Base-by-base conservation (phyloP, 2,797 vertebrate genomes). In the Gymnoscopelus microlampas region DNA sequence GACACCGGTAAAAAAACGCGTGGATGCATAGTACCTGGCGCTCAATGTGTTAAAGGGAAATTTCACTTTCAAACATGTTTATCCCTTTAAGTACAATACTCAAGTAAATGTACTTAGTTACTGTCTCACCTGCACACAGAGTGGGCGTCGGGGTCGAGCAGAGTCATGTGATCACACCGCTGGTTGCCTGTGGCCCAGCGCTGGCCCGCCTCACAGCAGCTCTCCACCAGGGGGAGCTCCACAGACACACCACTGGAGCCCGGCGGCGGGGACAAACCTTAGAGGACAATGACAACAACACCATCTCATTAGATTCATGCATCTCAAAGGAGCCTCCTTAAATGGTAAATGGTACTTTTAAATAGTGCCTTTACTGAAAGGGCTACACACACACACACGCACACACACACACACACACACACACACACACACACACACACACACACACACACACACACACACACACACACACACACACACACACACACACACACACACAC, bases 131-230 rank as follows among this genome's bases (percentile, higher is more conserved):
- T 95, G 94, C 97, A 99, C 12, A 93, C 72, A 6, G 87, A 90
- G 87, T 88, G 3, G 23, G 83, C 86, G 77, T 95, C 93, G 0
- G 66, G 71, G 68, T 29, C 61, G 53, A 68, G 72, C 26, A 49
- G 19, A 7, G 94, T 91, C 77, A 96, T 93, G 65, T 92, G 88
- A 13, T 90, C 84, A 77, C 97, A 99, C 81, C 96, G 94, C 9
- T 86, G 93, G 0, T 93, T 91, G 77, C 95, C 93, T 1, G 92
- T 82, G n/a, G 96, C 96, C 97, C 96, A 98, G 67, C 91, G 95
- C 75, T 96, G 95, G 1, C 97, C 97, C 0, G 94, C 92, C 1
- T 92, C 90, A 53, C 97, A 99, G 88, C 97, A 98, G 4, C 90
- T 93, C 86, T 95, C 94, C 2, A 97, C 91, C 83, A 94, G 19